phyloP scores from a whole-genome alignment of 2,888 invertebrate genomes.

The Cartodere bifasciata region DNA sequence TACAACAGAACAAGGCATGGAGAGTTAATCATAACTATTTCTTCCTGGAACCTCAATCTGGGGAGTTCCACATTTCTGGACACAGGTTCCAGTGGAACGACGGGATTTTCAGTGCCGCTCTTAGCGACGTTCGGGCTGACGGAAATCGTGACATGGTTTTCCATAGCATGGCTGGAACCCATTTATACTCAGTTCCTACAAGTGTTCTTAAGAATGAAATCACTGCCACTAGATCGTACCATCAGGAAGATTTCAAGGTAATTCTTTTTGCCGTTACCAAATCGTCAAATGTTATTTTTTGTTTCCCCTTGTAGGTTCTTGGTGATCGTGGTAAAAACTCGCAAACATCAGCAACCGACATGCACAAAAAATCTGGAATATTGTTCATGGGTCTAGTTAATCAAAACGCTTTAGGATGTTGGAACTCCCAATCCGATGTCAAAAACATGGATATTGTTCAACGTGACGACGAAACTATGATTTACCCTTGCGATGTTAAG shows the following conservation, averaged over 20 bases:
- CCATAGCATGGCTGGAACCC: constrained; percentile 62
- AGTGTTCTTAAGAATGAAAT: constrained; percentile 43
- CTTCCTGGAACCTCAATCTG: constrained; percentile 55
- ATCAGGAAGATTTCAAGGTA: constrained; percentile 42
- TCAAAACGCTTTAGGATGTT: constrained; percentile 60
- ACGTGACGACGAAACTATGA: constrained; percentile 44
- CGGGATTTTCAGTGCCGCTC: constrained; percentile 60
- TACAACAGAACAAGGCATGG: constrained; percentile 42
- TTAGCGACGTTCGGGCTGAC: constrained; percentile 40
- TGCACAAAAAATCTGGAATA: constrained; percentile 46
- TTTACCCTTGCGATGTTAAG: constrained; percentile 59
- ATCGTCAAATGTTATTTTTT: constrained; percentile 2
- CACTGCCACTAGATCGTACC: constrained; percentile 39
- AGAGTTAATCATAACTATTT: constrained; percentile 58
- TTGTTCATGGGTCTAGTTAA: constrained; percentile 61
- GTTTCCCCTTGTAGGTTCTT: constrained; percentile 31
- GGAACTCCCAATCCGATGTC: constrained; percentile 45
- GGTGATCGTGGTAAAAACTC: constrained; percentile 52
- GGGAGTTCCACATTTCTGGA: constrained; percentile 53
- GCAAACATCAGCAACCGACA: constrained; percentile 58
- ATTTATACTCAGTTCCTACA: constrained; percentile 59
- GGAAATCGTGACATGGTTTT: constrained; percentile 56
- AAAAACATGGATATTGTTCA: constrained; percentile 45
- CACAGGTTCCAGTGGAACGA: constrained; percentile 68
- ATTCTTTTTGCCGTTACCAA: constrained; percentile 8